Conservation (phyloP, 2,113 vertebrate genomes). For the Salvelinus namaycush region DNA sequence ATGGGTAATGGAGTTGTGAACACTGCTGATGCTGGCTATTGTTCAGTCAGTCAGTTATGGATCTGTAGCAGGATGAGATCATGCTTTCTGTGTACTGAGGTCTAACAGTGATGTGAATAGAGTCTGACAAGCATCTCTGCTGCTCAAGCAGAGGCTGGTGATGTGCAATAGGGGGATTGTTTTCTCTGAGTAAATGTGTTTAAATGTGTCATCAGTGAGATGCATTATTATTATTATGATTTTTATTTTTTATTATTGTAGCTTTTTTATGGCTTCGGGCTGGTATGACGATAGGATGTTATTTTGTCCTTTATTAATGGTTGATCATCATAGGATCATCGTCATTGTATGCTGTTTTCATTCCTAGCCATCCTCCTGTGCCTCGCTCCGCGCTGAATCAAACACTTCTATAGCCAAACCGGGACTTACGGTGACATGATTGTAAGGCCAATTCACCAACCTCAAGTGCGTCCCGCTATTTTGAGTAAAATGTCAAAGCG, state of each 20-base stretch:
- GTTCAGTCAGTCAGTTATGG: neutral
- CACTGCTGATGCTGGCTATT: too few relatives aligned
- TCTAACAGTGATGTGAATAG: neutral
- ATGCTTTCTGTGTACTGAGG: neutral
- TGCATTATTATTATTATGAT: neutral
- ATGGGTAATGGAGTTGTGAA: too few relatives aligned
- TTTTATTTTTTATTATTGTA: neutral
- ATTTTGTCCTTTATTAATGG: neutral
- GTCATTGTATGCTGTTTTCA: neutral
- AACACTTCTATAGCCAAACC: too few relatives aligned
- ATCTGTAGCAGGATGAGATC: neutral
- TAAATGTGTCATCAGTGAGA: neutral
- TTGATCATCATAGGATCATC: neutral
- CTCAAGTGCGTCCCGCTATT: neutral
- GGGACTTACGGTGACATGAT: neutral
- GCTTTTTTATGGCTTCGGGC: neutral
- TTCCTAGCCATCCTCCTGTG: neutral
- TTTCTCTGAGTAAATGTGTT: neutral
- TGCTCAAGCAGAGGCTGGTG: neutral
- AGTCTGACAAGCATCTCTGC: neutral
- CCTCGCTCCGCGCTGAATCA: neutral
- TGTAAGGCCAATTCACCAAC: conserved; percentile 6
- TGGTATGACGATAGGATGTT: neutral
- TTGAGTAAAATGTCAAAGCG: conserved; percentile 6
- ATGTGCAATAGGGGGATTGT: neutral